These are phyloP conservation scores for Heliopora coerulea DNA, from an alignment of 92 coral and sea anemone species.

Conservation along the genomic window DNA sequence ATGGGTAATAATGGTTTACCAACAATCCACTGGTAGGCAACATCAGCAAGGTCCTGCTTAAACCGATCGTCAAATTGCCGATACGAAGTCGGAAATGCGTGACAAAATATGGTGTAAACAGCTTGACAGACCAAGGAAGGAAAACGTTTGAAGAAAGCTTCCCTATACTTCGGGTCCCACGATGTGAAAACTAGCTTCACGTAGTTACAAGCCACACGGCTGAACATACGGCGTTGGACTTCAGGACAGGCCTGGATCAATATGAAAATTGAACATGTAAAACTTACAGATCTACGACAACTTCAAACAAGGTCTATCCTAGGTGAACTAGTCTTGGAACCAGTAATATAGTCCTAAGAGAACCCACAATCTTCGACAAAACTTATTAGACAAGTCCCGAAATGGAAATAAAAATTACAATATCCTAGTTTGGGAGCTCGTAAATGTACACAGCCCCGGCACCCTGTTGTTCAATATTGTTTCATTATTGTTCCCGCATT, in stretches of 20 bases:
- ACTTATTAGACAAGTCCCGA: too few relatives aligned
- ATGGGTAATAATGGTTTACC: too few relatives aligned
- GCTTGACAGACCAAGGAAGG: conserved; percentile 86
- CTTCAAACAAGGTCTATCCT: too few relatives aligned
- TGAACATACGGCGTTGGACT: conserved; percentile 82
- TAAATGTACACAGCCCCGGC: too few relatives aligned
- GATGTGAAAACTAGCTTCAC: conserved; percentile 84
- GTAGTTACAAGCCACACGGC: conserved; percentile 90
- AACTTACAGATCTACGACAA: too few relatives aligned
- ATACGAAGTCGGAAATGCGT: conserved; percentile 96
- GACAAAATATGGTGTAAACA: conserved; percentile 87
- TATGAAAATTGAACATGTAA: background rate
- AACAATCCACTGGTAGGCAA: conserved; percentile 81
- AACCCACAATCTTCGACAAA: too few relatives aligned
- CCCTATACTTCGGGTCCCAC: conserved; percentile 68
- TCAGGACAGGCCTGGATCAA: conserved; percentile 58
- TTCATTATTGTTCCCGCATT: too few relatives aligned
- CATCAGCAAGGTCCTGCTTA: conserved; percentile 72
- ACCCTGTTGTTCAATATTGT: too few relatives aligned
- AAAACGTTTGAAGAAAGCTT: conserved; percentile 88
- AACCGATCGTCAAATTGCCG: conserved; percentile 90
- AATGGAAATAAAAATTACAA: too few relatives aligned
- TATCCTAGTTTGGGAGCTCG: too few relatives aligned
- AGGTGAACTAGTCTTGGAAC: too few relatives aligned
- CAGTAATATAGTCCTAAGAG: too few relatives aligned